Percentiles rank a stretch among this genome's conserved stretches.
Conservation (phyloP, 2,113 vertebrate species). For the Corythornis vintsioides region DNA sequence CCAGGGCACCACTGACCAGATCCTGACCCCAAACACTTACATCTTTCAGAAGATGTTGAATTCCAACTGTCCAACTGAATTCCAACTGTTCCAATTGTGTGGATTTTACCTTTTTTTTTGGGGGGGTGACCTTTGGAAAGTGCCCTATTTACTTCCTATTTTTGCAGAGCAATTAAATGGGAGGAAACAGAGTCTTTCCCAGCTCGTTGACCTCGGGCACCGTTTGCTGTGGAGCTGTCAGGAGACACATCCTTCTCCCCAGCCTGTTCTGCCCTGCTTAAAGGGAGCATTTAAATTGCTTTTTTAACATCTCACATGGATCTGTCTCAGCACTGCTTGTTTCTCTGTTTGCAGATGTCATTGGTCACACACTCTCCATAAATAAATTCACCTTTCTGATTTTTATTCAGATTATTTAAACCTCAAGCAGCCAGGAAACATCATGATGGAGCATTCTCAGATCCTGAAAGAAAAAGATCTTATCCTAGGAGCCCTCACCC, state of each 20-base stretch:
- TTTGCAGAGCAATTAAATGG: slow-evolving; percentile 39
- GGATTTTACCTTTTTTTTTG: not conserved
- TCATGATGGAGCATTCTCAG: rapidly evolving
- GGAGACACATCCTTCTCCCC: not conserved
- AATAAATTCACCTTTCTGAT: not conserved
- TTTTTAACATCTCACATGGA: not conserved
- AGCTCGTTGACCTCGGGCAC: slow-evolving; percentile 35
- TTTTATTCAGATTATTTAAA: not conserved
- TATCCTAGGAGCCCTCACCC: not conserved
- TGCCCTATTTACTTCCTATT: not conserved
- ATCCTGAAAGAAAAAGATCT: not conserved
- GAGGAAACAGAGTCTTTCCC: slow-evolving; percentile 50
- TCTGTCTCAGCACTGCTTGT: not conserved
- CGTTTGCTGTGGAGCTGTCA: slow-evolving; percentile 22
- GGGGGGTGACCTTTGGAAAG: slow-evolving; percentile 8
- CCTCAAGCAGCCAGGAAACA: not conserved
- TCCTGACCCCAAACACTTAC: too few species aligned
- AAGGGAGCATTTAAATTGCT: slow-evolving; percentile 15
- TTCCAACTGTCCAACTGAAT: not conserved
- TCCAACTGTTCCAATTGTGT: not conserved
- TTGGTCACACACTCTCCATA: not conserved
- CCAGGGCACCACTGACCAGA: too few species aligned
- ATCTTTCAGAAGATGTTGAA: not conserved
- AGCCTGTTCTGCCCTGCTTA: not conserved
- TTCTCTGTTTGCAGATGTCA: not conserved